Evolutionary conservation across 1,140 invertebrate species (phyloP).

Genomic region (Coenobita brevimanus): DNA sequence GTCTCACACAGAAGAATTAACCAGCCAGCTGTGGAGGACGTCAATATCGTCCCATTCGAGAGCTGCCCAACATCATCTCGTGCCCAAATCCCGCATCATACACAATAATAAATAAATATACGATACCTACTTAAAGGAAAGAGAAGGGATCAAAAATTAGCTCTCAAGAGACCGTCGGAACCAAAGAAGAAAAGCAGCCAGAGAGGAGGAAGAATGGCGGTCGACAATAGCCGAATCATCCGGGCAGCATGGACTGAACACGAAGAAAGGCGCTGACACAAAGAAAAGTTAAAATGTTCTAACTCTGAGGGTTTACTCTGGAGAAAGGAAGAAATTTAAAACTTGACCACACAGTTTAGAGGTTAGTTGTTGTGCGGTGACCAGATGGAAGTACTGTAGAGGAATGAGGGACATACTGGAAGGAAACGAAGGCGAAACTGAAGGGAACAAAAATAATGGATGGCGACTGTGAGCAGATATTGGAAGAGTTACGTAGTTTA

Average conservation of each 20-base stretch:
- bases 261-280: constrained; percentile 47
- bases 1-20: constrained; percentile 35
- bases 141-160: constrained; percentile 23
- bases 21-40: not conserved
- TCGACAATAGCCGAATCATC: constrained; percentile 57
- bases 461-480: not conserved
- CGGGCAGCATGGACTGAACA: constrained; percentile 53
- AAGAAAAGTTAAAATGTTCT: constrained; percentile 62
- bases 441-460: constrained; percentile 29
- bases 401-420: not conserved
- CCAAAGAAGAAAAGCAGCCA: constrained; percentile 17
- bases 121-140: constrained; percentile 40
- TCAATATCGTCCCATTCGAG: not conserved
- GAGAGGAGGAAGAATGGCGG: constrained; percentile 38
- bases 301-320: constrained; percentile 48
- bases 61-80: no score
- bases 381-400: constrained; percentile 10
- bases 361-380: not conserved
- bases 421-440: not conserved
- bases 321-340: constrained; percentile 55
- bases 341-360: constrained; percentile 54
- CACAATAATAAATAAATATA: constrained; percentile 46
- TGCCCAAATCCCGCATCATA: not conserved
- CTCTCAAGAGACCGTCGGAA: constrained; percentile 35
- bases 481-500: not conserved